Evolutionary conservation across 35 echinoderm and acorn worm genomes (phyloP).

Genomic region (Eucidaris tribuloides): DNA sequence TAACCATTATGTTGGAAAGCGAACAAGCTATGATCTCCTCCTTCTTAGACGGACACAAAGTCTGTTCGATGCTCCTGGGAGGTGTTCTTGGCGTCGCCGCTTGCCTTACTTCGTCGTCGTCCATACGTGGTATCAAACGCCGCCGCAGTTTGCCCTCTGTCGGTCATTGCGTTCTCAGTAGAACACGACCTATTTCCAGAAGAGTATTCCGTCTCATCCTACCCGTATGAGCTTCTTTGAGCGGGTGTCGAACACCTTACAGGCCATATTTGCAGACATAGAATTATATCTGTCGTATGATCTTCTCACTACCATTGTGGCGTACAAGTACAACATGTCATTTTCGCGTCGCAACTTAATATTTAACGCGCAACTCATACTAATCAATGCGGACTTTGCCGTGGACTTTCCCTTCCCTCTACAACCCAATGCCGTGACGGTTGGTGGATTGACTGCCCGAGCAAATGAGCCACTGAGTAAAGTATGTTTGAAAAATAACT

Average conservation of each 20-base stretch:
- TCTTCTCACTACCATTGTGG: neutral
- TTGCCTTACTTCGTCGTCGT: neutral
- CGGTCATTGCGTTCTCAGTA: too few relatives aligned
- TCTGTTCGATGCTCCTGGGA: neutral
- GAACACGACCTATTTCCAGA: too few relatives aligned
- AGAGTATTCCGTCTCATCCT: too few relatives aligned
- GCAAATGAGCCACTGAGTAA: constrained; percentile 8
- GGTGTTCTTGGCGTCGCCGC: neutral
- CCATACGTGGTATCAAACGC: neutral
- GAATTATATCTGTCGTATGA: neutral
- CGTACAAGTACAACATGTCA: neutral
- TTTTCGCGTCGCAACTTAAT: neutral
- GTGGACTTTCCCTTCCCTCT: constrained; percentile 28
- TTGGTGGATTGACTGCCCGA: constrained; percentile 24
- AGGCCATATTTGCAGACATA: neutral
- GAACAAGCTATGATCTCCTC: neutral
- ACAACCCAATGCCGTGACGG: constrained; percentile 16
- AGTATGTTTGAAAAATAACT: neutral
- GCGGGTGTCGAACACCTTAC: neutral
- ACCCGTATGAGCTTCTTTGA: constrained; percentile 18
- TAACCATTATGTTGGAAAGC: neutral
- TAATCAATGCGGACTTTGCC: constrained; percentile 28
- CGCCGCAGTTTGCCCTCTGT: too few relatives aligned
- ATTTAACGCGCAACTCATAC: constrained; percentile 18
- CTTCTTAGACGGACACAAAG: neutral